Evolutionary conservation across 2,113 vertebrate species (phyloP).

Genomic region (Cyanoramphus novaezelandiae): DNA sequence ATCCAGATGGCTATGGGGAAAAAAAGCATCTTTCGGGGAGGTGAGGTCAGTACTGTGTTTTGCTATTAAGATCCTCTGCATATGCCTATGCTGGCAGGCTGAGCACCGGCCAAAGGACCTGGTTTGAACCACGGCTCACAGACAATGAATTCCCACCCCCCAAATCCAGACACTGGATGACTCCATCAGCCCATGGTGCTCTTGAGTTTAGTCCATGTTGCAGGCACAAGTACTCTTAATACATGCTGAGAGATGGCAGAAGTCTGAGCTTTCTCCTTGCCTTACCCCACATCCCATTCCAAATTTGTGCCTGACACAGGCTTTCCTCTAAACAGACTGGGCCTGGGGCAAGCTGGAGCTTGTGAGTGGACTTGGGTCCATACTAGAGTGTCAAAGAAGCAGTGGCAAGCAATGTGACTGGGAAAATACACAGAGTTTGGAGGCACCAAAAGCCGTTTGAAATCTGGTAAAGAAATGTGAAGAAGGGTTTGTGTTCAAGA

Average conservation of each 20-base stretch:
- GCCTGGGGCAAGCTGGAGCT: neutral
- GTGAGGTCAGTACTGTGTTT: neutral
- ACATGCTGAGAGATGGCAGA: neutral
- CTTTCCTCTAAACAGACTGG: neutral
- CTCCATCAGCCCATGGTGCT: neutral
- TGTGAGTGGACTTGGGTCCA: neutral
- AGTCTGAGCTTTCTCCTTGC: neutral
- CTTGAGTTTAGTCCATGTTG: neutral
- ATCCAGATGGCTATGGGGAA: neutral
- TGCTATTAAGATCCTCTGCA: neutral
- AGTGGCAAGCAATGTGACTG: neutral
- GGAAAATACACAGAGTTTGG: neutral
- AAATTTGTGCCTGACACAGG: neutral
- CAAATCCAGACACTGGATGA: neutral
- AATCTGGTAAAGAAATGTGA: neutral
- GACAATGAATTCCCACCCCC: too few relatives aligned
- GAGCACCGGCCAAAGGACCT: neutral
- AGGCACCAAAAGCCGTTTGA: neutral
- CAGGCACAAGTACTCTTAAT: neutral
- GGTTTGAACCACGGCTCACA: fast-evolving
- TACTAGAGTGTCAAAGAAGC: neutral
- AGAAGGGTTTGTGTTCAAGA: neutral
- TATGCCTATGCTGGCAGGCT: fast-evolving
- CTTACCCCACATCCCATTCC: neutral
- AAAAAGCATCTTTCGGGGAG: neutral